These are phyloP conservation scores for Octonoba sinensis DNA, from an alignment of 2,888 invertebrate genomes.

Conservation along the genomic window DNA sequence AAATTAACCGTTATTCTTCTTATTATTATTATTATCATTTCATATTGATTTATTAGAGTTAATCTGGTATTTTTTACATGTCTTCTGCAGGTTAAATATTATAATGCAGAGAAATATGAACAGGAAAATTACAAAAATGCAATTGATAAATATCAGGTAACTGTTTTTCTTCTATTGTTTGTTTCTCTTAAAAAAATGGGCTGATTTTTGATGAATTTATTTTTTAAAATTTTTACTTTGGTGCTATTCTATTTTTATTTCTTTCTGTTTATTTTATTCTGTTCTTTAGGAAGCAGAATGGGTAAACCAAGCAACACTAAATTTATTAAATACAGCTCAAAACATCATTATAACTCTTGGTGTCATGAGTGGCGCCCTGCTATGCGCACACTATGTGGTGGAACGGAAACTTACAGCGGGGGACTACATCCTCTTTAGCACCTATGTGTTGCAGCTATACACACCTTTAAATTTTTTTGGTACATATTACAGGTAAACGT, in stretches of 20 bases:
- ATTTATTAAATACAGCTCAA: constrained; percentile 90
- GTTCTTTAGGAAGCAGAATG: constrained; percentile 86
- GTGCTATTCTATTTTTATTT: background rate
- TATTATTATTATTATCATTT: too few relatives aligned
- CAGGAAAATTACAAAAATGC: constrained; percentile 85
- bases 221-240: background rate
- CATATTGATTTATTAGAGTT: background rate
- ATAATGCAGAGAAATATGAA: constrained; percentile 94
- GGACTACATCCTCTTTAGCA: constrained; percentile 95
- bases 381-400: constrained; percentile 90
- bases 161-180: constrained; percentile 11
- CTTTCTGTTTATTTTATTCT: constrained; percentile 1
- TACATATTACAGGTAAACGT: constrained; percentile 88
- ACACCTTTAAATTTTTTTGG: constrained; percentile 98
- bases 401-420: constrained; percentile 83
- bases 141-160: constrained; percentile 86
- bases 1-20: background rate
- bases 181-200: background rate
- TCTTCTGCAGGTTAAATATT: constrained; percentile 81
- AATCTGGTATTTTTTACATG: background rate
- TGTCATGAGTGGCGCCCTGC: constrained; percentile 85
- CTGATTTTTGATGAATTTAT: too few relatives aligned
- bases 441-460: constrained; percentile 94
- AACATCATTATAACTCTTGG: constrained; percentile 90
- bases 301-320: constrained; percentile 86